Evolutionary conservation across 2,888 invertebrate species (phyloP).

Genomic region (Ichneumoninae sp.): DNA sequence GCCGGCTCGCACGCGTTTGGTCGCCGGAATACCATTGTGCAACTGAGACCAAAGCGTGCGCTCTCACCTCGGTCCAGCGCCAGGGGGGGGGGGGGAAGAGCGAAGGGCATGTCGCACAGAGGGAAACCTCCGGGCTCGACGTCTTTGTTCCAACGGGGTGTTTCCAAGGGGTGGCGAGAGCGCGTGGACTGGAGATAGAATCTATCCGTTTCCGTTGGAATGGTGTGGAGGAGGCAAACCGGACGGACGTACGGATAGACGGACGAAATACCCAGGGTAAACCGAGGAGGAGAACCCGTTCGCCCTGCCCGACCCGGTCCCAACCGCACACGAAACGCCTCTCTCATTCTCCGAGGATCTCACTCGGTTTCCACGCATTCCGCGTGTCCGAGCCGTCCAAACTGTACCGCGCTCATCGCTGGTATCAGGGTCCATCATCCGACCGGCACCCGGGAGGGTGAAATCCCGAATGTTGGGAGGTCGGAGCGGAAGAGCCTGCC

Average conservation of each 20-base stretch:
- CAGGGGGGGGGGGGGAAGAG: not conserved
- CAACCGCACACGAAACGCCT: constrained; percentile 33
- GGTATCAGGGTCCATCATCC: not conserved
- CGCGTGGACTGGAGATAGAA: not conserved
- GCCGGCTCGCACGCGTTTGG: constrained; percentile 8
- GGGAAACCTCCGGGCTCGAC: constrained; percentile 17
- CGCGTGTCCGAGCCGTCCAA: constrained; percentile 21
- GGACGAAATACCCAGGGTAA: constrained; percentile 62
- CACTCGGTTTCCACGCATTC: constrained; percentile 36
- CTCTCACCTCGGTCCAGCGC: constrained; percentile 20
- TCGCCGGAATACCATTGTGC: not conserved
- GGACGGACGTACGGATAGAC: constrained; percentile 59
- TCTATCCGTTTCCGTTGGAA: constrained; percentile 28
- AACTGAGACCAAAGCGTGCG: constrained; percentile 19
- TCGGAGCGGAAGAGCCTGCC: not conserved
- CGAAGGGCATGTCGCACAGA: not conserved
- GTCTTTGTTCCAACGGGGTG: constrained; percentile 53
- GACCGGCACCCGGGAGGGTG: not conserved
- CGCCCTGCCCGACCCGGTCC: constrained; percentile 11
- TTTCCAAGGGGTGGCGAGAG: constrained; percentile 24
- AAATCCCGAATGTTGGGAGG: not conserved
- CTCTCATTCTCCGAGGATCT: constrained; percentile 37
- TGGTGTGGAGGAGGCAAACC: constrained; percentile 57
- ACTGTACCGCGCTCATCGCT: constrained; percentile 12
- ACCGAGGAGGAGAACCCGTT: constrained; percentile 56